Evolutionary conservation across 2,797 vertebrate genomes (phyloP).

Genomic region (Danio choprae): DNA sequence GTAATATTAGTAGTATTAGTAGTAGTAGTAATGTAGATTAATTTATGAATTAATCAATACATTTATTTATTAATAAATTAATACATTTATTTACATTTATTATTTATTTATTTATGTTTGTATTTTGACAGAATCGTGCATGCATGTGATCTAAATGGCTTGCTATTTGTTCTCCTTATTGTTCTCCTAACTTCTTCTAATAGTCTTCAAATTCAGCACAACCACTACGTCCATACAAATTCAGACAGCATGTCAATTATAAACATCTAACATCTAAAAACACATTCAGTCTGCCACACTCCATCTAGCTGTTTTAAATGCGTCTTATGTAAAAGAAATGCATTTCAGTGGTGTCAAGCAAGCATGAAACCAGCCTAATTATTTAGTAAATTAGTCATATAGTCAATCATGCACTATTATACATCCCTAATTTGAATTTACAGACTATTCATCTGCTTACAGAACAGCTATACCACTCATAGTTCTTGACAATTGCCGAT

Average conservation of each 20-base stretch:
- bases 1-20: no score
- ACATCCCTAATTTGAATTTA: neutral
- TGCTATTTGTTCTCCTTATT: no score
- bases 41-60: no score
- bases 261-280: slow-evolving; percentile 1
- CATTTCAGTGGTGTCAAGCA: neutral
- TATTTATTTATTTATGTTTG: no score
- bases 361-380: neutral
- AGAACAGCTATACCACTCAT: slow-evolving; percentile 9
- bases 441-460: neutral
- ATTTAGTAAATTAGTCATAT: neutral
- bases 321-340: neutral
- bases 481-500: slow-evolving; percentile 18
- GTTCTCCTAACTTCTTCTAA: neutral
- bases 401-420: neutral
- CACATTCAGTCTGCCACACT: neutral
- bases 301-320: neutral
- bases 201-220: neutral
- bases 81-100: no score
- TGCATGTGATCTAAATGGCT: no score
- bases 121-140: no score
- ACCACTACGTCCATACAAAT: neutral
- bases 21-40: no score
- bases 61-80: no score
- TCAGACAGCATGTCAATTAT: neutral